These are phyloP conservation scores for Myzus persicae DNA, from an alignment of 1,140 invertebrate genomes.

Conservation along the genomic window DNA sequence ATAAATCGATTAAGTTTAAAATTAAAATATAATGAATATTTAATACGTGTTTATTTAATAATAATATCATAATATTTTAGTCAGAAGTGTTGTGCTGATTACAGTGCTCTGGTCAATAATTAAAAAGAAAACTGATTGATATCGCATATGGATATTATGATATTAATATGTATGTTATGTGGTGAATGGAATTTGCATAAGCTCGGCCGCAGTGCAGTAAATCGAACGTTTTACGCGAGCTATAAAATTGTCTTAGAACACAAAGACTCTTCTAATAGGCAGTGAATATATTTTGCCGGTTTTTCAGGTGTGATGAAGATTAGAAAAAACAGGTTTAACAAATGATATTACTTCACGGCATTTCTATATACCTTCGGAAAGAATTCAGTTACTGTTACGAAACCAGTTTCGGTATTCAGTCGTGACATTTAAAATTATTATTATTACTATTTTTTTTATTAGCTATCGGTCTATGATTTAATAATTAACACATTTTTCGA, in stretches of 20 bases:
- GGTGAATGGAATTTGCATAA: not conserved
- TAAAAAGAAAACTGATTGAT: not conserved
- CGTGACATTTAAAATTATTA: conserved; percentile 38
- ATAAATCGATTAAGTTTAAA: not conserved
- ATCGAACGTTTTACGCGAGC: not conserved
- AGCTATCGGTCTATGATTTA: not conserved
- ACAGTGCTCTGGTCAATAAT: not conserved
- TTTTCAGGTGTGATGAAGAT: conserved; percentile 35
- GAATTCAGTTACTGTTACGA: conserved; percentile 40
- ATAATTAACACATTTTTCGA: conserved; percentile 18
- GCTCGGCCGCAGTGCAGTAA: not conserved
- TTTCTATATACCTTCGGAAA: conserved; percentile 20
- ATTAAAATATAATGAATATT: conserved; percentile 15
- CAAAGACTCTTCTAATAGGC: not conserved
- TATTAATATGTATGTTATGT: not conserved
- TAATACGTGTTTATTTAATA: not conserved
- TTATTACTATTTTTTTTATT: conserved; percentile 24
- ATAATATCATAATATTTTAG: not conserved
- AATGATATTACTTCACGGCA: conserved; percentile 16
- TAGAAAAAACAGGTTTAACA: conserved; percentile 43
- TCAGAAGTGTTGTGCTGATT: not conserved
- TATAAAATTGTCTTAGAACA: not conserved
- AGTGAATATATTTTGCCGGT: conserved; percentile 26
- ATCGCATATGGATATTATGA: not conserved
- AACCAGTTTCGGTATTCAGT: conserved; percentile 29